Base-by-base conservation (phyloP, 2,797 vertebrate genomes). In the Nannoperca obscura region DNA sequence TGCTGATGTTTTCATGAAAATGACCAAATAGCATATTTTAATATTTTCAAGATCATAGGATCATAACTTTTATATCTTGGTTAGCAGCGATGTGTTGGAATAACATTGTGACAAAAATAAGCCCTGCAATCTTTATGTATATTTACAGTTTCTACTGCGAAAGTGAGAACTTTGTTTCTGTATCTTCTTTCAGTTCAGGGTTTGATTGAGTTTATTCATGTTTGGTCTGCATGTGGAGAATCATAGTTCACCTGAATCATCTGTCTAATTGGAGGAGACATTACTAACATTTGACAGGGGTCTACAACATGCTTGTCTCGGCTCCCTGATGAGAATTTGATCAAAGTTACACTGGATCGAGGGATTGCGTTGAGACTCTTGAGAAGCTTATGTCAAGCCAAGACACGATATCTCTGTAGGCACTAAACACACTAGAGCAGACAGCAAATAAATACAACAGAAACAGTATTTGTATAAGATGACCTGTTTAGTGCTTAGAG, bases 291-390 rank as follows among this genome's bases (percentile, higher is more conserved):
- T 47, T 72, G 65, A 82, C 66, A 30, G 14, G 49, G 42, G 30
- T 59, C 49, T 55, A 20, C 5, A n/a, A 14, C 63, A 69, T 24
- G 19, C 67, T 57, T 15, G 38, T 69, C 27, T 75, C 7, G 0
- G 13, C 68, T 74, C 34, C 64, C 64, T 76, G 20, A 79, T 82
- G 72, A 78, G 62, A 65, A 73, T 84, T 79, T 80, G 32, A 79
- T 76, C 22, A 74, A 58, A 66, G 15, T 73, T n/a, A 22, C 7
- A 8, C 32, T 58, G 22, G 52, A 57, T 50, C 24, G 10, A 58
- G 44, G 12, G 47, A 66, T 58, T 53, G 22, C 52, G 68, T 19
- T 58, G 52, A 14, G 64, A 46, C 30, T 71, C 57, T 73, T 46
- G 9, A 1, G 50, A 60, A 59, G 71, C 47, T 69, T 73, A 27